phyloP scores from a whole-genome alignment of 1,140 invertebrate species.

The Bemisia tabaci region DNA sequence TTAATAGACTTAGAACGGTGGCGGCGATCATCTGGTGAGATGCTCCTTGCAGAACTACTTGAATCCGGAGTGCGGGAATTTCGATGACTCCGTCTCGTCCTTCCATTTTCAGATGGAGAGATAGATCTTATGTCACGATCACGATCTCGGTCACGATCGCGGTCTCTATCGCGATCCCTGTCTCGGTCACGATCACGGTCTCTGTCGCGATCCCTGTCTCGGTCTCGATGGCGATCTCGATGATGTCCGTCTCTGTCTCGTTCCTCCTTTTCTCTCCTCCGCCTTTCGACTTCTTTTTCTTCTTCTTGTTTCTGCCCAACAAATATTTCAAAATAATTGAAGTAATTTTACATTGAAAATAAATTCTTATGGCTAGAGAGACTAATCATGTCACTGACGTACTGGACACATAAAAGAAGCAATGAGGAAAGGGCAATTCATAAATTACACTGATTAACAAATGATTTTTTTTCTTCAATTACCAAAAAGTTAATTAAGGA shows the following conservation, averaged over 20 bases:
- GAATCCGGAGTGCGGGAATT: conserved; percentile 12
- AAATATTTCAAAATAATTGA: not conserved
- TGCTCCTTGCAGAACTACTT: not conserved
- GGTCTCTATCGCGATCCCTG: conserved; percentile 17
- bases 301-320: conserved; percentile 47
- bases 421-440: no score
- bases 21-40: not conserved
- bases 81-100: conserved; percentile 5
- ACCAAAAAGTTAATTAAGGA: no score
- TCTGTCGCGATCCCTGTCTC: conserved; percentile 29
- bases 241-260: conserved; percentile 33
- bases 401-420: no score
- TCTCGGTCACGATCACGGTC: conserved; percentile 25
- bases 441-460: no score
- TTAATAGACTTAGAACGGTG: conserved; percentile 3
- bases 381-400: no score
- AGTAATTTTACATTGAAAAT: no score
- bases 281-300: conserved; percentile 29
- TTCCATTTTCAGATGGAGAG: not conserved
- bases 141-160: conserved; percentile 24
- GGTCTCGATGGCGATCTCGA: conserved; percentile 32
- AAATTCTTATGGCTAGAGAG: no score
- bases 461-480: no score
- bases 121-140: not conserved
- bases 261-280: conserved; percentile 33